Conservation (phyloP, 1,140 invertebrate species). For the Habropoda laboriosa region DNA sequence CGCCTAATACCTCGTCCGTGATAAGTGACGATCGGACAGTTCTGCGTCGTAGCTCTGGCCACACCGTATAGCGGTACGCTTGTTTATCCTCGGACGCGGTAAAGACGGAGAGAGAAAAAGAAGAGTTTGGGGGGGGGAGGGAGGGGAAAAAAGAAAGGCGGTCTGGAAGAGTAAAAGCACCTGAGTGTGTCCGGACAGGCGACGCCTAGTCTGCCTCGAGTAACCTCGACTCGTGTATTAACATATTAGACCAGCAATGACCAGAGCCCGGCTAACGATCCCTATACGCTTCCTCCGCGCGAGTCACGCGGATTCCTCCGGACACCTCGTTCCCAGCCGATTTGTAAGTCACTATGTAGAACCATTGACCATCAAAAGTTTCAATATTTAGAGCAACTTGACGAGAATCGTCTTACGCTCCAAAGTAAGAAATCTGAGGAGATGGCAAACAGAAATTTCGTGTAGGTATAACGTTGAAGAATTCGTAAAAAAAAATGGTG, state of each 20-base stretch:
- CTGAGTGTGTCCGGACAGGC: constrained; percentile 67
- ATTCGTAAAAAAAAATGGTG: too few species aligned
- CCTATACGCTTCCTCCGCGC: not conserved
- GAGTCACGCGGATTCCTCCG: not conserved
- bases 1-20: constrained; percentile 53
- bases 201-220: constrained; percentile 71
- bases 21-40: constrained; percentile 61
- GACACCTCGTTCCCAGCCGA: too few species aligned
- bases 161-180: constrained; percentile 53
- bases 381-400: too few species aligned
- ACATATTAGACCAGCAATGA: constrained; percentile 61
- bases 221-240: constrained; percentile 62
- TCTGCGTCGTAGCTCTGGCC: constrained; percentile 34
- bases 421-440: too few species aligned
- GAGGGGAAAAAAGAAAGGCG: constrained; percentile 12
- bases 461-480: too few species aligned
- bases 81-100: constrained; percentile 2
- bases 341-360: too few species aligned
- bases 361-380: too few species aligned
- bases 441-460: too few species aligned
- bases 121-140: not conserved
- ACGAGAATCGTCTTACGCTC: too few species aligned
- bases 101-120: not conserved
- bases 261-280: constrained; percentile 35
- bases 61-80: constrained; percentile 27